Evolutionary conservation across 2,113 vertebrate genomes (phyloP), one percentile per base, ranked within the genome.

Genomic region (Centropristis striata): DNA sequence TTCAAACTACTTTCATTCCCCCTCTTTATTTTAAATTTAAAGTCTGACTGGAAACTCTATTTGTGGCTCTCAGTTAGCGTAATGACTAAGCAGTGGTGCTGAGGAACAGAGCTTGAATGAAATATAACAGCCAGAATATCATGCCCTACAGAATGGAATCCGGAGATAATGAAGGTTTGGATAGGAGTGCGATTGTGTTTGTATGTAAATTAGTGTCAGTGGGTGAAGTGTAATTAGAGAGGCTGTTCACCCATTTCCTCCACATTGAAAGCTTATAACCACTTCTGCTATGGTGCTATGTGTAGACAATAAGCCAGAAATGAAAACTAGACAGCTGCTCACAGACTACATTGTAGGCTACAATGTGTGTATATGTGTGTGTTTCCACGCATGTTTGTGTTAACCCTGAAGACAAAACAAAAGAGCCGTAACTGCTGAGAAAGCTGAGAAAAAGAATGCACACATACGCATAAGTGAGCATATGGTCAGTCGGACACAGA

Each of bases 221-320:
- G 89, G 85, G 92, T 91, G 87, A 90, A 88, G 85, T 85, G 86
- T 93, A 92, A 94, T 93, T 92, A 91, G 86, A 89, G 80, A 88
- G 86, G 80, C 83, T 92, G 85, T 92, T 90, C 86, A 91, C 81
- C 87, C 78, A 81, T 88, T 92, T 91, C 86, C 77, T 85, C 76
- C 60, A 60, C 82, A 81, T 86, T 85, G 79, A 75, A 87, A 87
- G 80, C 47, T 21, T 37, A 83, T 73, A 88, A 78, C 39, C 75
- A 71, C 68, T 87, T 78, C 85, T 83, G 85, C 63, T 21, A 27
- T 42, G 51, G 64, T 50, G 70, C 63, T 72, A 71, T 83, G 55
- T 71, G 60, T 41, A 88, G 37, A 90, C 72, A 87, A 86, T 78
- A 81, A 85, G 42, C 83, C 63, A 77, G 61, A 79, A 50, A 89